phyloP scores from a whole-genome alignment of 2,888 invertebrate genomes.

The Erebia palarica region DNA sequence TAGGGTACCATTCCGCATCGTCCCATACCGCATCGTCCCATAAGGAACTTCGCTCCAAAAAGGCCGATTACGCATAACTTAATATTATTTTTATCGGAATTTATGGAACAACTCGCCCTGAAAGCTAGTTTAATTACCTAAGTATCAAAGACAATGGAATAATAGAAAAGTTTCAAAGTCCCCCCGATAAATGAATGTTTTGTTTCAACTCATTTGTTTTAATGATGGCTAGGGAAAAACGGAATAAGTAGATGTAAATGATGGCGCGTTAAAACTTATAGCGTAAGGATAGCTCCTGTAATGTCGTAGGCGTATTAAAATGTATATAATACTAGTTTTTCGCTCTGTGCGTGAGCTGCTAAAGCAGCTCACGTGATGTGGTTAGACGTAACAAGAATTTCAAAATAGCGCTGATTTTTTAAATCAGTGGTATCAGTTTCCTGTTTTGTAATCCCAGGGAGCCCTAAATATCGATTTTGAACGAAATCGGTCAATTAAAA shows the following conservation, averaged over 20 bases:
- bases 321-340: too few relatives aligned
- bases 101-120: not conserved
- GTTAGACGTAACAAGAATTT: too few relatives aligned
- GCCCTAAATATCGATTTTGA: too few relatives aligned
- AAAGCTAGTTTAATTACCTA: conserved; percentile 13
- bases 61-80: not conserved
- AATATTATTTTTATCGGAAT: conserved; percentile 7
- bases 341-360: too few relatives aligned
- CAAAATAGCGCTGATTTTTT: too few relatives aligned
- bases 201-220: conserved; percentile 65
- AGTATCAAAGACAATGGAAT: conserved; percentile 35
- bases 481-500: too few relatives aligned
- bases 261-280: not conserved
- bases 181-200: conserved; percentile 52
- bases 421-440: too few relatives aligned
- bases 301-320: not conserved
- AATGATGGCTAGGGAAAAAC: conserved; percentile 58
- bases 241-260: conserved; percentile 32
- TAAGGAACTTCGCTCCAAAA: too few relatives aligned
- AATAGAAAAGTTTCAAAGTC: conserved; percentile 58
- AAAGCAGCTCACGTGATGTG: too few relatives aligned
- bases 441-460: too few relatives aligned
- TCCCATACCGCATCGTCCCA: too few relatives aligned
- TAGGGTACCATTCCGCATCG: too few relatives aligned
- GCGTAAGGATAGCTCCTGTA: not conserved